Base-by-base conservation (phyloP, 1,140 invertebrate genomes). In the Colletes gigas region DNA sequence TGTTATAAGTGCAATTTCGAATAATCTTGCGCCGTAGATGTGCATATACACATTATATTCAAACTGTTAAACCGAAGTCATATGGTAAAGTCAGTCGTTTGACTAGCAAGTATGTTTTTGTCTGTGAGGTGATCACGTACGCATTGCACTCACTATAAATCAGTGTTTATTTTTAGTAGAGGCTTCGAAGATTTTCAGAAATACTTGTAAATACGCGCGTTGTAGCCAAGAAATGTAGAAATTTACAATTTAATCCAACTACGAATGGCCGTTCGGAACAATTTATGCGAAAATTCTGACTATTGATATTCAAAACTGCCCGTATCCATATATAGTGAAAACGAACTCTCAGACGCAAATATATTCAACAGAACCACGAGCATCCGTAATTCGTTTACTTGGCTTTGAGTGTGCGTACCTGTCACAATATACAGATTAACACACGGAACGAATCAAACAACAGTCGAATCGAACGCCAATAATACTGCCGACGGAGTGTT, bases 121-220 rank as follows among this genome's bases (percentile, higher is more conserved):
- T 72, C 78, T 80, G 68, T 80, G 68, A 71, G 63, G 57, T 60
- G 59, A 78, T 69, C 77, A 84, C 78, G 73, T 78, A 82, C 71
- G 78, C 63, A 69, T 76, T 57, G 77, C 60, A 85, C 76, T 62
- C 63, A 78, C 81, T 75, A 79, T 87, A 87, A 87, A 86, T 87
- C 86, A 81, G 84, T 81, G 78, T 87, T 86, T 87, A 87, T 87
- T 87, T 87, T 86, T 87, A 87, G 86, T 78, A 63, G 59, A 39
- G 70, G 21, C 41, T 59, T 5, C 21, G 57, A 74, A 60, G 69
- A 75, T 85, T 83, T 79, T 82, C 60, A 55, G 30, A 73, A 83
- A 78, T 60, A 76, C 21, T 71, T 71, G 57, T 70, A 75, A 80
- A 80, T 80, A 80, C 30, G 30, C 9, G 55, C 15, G 41, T 60